phyloP scores from a whole-genome alignment of 2,888 invertebrate species.

The Coenonympha arcania region DNA sequence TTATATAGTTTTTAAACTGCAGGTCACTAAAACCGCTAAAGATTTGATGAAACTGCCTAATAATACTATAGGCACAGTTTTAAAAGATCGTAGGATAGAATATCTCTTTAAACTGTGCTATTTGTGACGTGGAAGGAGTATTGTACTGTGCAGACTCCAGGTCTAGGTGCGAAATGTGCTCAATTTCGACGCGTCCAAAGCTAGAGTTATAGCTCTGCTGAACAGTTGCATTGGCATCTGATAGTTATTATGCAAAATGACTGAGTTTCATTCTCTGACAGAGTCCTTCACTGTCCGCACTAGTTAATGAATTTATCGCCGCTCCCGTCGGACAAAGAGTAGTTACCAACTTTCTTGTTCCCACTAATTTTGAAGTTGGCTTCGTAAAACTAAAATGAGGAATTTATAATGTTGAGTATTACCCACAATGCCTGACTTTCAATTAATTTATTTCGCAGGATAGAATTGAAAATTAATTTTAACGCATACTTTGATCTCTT shows the following conservation, averaged over 20 bases:
- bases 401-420: constrained; percentile 4
- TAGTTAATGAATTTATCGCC: constrained; percentile 11
- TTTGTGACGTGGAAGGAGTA: too few species aligned
- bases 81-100: too few species aligned
- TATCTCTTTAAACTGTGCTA: too few species aligned
- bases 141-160: background rate
- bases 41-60: too few species aligned
- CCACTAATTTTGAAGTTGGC: constrained; percentile 11
- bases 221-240: constrained; percentile 5
- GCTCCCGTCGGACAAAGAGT: constrained; percentile 8
- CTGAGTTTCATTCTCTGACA: constrained; percentile 7
- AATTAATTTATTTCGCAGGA: background rate
- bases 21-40: too few species aligned
- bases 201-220: background rate
- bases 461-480: background rate
- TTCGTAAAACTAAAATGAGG: constrained; percentile 13
- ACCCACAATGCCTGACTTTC: background rate
- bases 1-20: too few species aligned
- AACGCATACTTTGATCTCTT: background rate
- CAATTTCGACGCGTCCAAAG: background rate
- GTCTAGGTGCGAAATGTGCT: background rate
- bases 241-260: constrained; percentile 1
- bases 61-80: too few species aligned
- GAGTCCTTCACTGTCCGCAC: constrained; percentile 4
- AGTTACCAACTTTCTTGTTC: constrained; percentile 9